Conservation (phyloP, 2,113 vertebrate genomes). For the Sinosuthora webbiana region DNA sequence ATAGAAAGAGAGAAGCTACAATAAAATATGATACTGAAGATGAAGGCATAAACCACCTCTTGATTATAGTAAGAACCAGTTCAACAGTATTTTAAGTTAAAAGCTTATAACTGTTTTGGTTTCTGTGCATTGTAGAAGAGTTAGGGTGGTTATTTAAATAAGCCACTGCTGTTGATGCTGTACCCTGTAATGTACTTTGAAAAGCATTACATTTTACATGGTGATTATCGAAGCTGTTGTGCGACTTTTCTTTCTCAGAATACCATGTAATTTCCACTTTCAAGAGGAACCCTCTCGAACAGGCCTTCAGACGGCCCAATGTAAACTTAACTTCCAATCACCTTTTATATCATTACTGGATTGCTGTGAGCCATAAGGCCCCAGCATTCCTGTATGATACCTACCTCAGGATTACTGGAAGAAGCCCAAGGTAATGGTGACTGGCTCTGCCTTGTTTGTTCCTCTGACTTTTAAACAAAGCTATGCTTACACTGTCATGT, state of each 20-base stretch:
- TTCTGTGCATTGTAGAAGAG: neutral
- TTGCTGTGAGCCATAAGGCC: constrained; percentile 99
- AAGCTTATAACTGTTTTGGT: neutral
- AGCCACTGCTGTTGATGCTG: constrained; percentile 43
- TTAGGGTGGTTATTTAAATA: neutral
- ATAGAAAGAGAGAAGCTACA: constrained; percentile 71
- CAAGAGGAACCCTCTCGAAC: constrained; percentile 99
- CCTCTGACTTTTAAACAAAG: constrained; percentile 72
- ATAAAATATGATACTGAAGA: constrained; percentile 26
- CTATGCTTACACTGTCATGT: constrained; percentile 55
- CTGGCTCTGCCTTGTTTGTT: constrained; percentile 78
- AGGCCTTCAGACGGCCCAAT: constrained; percentile 99
- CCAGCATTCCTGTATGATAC: constrained; percentile 99
- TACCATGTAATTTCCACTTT: constrained; percentile 99
- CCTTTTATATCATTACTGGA: constrained; percentile 99
- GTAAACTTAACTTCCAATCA: constrained; percentile 99
- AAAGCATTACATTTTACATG: constrained; percentile 66
- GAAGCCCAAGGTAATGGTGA: constrained; percentile 97
- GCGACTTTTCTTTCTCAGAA: constrained; percentile 93
- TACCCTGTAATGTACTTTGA: constrained; percentile 55
- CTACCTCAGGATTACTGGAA: constrained; percentile 99
- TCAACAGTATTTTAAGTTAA: neutral
- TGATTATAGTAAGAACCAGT: neutral
- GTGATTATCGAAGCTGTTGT: constrained; percentile 80
- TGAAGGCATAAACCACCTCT: neutral